These are phyloP conservation scores for Cryptus viduatorius DNA, from an alignment of 2,888 invertebrate genomes.

Conservation along the genomic window DNA sequence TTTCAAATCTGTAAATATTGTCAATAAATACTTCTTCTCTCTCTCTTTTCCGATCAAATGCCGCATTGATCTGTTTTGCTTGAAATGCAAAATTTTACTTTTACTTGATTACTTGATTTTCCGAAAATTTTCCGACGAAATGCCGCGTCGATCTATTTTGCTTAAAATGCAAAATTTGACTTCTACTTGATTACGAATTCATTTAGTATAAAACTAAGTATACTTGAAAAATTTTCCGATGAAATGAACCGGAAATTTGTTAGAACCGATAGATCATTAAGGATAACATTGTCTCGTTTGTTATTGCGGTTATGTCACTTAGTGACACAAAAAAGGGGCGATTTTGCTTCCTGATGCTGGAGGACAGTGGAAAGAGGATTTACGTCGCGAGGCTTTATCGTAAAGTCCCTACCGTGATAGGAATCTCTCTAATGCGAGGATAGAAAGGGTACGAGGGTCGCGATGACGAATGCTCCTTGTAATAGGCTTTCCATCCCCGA, in stretches of 20 bases:
- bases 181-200: no score
- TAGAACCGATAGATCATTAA: not conserved
- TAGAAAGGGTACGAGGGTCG: constrained; percentile 50
- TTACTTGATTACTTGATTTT: no score
- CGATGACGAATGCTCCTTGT: constrained; percentile 63
- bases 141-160: no score
- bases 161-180: no score
- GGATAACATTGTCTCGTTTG: not conserved
- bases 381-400: constrained; percentile 10
- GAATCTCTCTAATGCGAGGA: constrained; percentile 45
- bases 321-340: constrained; percentile 12
- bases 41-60: no score
- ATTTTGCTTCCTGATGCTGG: not conserved
- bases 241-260: not conserved
- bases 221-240: not conserved
- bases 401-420: constrained; percentile 46
- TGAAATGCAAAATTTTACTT: no score
- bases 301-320: constrained; percentile 9
- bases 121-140: no score
- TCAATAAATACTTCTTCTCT: no score
- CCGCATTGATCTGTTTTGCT: no score
- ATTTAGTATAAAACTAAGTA: no score
- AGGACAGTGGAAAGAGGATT: constrained; percentile 45
- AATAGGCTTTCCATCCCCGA: constrained; percentile 59
- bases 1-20: no score